These are phyloP conservation scores for Crypturellus undulatus DNA, from an alignment of 2,113 vertebrate species.

Conservation along the genomic window DNA sequence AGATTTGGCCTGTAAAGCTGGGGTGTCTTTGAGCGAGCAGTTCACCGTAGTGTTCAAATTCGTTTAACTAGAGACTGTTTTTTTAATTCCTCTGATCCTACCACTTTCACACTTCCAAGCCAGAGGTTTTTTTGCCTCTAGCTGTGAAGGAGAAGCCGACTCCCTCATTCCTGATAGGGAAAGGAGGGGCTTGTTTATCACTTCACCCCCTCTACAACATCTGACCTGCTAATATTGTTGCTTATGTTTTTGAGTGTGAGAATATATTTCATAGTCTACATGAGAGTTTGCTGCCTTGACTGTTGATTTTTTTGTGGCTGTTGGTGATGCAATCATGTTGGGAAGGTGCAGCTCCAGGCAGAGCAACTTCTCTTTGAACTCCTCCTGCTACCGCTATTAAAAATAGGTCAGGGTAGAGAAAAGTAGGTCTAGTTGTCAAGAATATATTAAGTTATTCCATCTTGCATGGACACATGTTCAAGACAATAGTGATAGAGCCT, in stretches of 20 bases:
- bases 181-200: slow-evolving; percentile 18
- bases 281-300: not conserved
- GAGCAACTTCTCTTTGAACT: slow-evolving; percentile 61
- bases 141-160: not conserved
- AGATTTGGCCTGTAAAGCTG: not conserved
- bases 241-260: slow-evolving; percentile 44
- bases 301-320: slow-evolving; percentile 51
- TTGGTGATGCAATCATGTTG: slow-evolving; percentile 41
- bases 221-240: not conserved
- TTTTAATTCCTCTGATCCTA: not conserved
- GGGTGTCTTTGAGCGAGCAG: not conserved
- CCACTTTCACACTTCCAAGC: not conserved
- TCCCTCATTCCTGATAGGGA: not conserved
- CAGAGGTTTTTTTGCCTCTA: not conserved
- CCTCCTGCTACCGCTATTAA: slow-evolving; percentile 42
- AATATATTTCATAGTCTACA: slow-evolving; percentile 38
- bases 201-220: slow-evolving; percentile 11
- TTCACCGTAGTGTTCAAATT: not conserved
- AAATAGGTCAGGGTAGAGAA: slow-evolving; percentile 45
- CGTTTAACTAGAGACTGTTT: not conserved
- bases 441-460: slow-evolving; percentile 34
- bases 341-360: slow-evolving; percentile 63
- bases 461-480: not conserved
- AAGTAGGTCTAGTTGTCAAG: slow-evolving; percentile 16
- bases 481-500: not conserved